Percentiles rank a stretch among this genome's conserved stretches.
phyloP scores from a whole-genome alignment of 2,113 vertebrate species.

The Recurvirostra avosetta region DNA sequence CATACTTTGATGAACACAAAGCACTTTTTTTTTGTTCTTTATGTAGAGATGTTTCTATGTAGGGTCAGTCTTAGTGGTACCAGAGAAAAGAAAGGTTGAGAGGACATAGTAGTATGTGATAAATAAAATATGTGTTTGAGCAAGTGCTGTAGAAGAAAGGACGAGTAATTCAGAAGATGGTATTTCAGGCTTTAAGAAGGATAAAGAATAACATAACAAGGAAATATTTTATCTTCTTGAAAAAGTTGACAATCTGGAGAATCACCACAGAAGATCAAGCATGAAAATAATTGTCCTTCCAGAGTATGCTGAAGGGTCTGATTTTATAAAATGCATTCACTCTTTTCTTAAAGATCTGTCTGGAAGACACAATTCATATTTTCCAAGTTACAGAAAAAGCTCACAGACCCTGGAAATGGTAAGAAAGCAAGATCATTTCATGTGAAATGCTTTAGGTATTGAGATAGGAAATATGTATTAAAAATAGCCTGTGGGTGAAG shows the following conservation, averaged over 20 bases:
- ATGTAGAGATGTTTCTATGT: neutral
- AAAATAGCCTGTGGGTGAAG: neutral
- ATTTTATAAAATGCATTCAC: neutral
- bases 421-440: neutral
- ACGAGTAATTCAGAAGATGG: constrained; percentile 2
- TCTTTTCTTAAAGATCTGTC: constrained; percentile 9
- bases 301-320: neutral
- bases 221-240: constrained; percentile 22
- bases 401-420: neutral
- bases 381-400: neutral
- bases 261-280: neutral
- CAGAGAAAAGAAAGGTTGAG: neutral
- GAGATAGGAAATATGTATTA: neutral
- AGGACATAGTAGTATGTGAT: neutral
- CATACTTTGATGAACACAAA: neutral
- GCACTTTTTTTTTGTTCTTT: neutral
- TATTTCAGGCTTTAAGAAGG: constrained; percentile 9
- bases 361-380: neutral
- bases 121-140: neutral
- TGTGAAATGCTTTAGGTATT: neutral
- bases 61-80: neutral
- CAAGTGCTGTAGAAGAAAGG: neutral
- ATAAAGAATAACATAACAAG: neutral
- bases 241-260: neutral
- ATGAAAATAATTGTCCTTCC: constrained; percentile 27